Evolutionary conservation across 1,140 invertebrate species (phyloP).

Genomic region (Battus philenor): DNA sequence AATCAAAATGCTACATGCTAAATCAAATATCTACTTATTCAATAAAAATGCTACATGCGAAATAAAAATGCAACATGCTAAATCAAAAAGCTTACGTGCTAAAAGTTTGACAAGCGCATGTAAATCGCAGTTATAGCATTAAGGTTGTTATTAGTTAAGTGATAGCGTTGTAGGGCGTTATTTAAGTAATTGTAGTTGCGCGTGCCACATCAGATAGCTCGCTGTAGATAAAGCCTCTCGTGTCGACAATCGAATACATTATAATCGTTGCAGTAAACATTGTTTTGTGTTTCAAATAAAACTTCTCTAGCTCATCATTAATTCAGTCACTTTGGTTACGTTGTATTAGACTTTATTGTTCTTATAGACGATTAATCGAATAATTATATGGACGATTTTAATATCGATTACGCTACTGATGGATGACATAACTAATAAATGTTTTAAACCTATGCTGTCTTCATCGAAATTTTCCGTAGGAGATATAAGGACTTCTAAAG

Average conservation of each 20-base stretch:
- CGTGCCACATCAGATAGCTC: conserved; percentile 44
- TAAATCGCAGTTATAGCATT: conserved; percentile 11
- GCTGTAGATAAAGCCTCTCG: conserved; percentile 24
- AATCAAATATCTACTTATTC: too few relatives aligned
- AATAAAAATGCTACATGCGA: too few relatives aligned
- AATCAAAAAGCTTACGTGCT: too few relatives aligned
- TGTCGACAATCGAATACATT: conserved; percentile 33
- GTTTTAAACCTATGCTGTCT: neutral
- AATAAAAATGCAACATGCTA: too few relatives aligned
- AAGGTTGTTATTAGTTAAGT: conserved; percentile 46
- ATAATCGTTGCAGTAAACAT: conserved; percentile 15
- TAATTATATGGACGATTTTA: neutral
- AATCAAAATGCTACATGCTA: too few relatives aligned
- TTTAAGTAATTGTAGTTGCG: conserved; percentile 35
- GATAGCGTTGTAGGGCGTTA: conserved; percentile 32
- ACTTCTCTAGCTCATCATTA: conserved; percentile 5
- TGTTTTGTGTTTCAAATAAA: conserved; percentile 1
- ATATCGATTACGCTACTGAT: neutral
- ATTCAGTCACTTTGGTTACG: conserved; percentile 1
- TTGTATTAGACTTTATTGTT: neutral
- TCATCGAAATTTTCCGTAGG: too few relatives aligned
- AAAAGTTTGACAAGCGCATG: conserved; percentile 1
- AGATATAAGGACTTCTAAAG: too few relatives aligned
- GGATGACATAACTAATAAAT: neutral
- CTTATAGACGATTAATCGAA: neutral